Percentiles rank a stretch among this genome's conserved stretches.
These are phyloP conservation scores for Oceanodroma leucorhoa DNA, from an alignment of 2,797 vertebrate species.

Conservation along the genomic window DNA sequence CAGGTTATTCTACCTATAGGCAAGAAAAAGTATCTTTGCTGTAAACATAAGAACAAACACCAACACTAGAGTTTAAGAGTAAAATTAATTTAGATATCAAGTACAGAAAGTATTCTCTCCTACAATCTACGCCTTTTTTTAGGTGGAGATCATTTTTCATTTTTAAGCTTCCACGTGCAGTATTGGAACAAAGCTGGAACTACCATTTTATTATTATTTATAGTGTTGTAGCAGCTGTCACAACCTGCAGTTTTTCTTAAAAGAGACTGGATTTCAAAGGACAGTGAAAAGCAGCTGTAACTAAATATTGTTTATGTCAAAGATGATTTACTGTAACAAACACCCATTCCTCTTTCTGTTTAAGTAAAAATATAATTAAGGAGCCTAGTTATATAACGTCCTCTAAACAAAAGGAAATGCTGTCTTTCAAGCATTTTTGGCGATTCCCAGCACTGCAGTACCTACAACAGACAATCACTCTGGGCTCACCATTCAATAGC, in stretches of 20 bases:
- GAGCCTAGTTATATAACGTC: not conserved
- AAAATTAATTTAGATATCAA: not conserved
- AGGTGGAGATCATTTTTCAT: not conserved
- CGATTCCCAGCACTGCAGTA: not conserved
- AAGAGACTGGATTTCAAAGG: slow-evolving; percentile 15
- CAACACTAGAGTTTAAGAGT: not conserved
- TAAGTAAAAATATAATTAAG: slow-evolving; percentile 8
- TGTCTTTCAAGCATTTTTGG: not conserved
- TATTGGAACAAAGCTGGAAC: not conserved
- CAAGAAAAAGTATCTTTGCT: not conserved
- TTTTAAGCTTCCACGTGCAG: not conserved
- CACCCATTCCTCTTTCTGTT: not conserved
- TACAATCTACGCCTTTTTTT: not conserved
- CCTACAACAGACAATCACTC: not conserved
- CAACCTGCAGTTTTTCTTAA: slow-evolving; percentile 10
- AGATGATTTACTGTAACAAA: slow-evolving; percentile 34
- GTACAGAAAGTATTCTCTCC: not conserved
- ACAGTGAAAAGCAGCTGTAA: slow-evolving; percentile 6
- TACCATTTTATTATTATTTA: slow-evolving; percentile 24
- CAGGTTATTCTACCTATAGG: not conserved
- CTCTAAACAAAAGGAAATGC: not conserved
- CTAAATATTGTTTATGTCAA: slow-evolving; percentile 21
- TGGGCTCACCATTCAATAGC: not conserved
- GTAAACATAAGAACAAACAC: not conserved
- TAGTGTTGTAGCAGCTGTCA: not conserved